Evolutionary conservation across 2,113 vertebrate genomes (phyloP).

Genomic region (Pelmatolapia mariae): DNA sequence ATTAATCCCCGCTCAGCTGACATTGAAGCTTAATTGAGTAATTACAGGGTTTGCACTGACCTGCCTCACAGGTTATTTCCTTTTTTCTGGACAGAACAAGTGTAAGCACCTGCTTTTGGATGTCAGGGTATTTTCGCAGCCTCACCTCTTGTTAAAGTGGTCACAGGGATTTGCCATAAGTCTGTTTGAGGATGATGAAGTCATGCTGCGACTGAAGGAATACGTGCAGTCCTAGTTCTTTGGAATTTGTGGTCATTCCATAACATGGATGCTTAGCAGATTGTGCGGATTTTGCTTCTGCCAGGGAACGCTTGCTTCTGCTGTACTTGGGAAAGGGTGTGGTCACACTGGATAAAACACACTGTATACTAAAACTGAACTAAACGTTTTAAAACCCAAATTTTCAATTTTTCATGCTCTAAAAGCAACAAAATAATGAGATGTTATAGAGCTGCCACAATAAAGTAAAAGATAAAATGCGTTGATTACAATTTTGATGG

Average conservation of each 20-base stretch:
- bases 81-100: neutral
- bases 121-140: neutral
- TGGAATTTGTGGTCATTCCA: constrained; percentile 19
- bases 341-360: neutral
- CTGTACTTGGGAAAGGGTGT: neutral
- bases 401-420: neutral
- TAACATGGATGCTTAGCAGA: constrained; percentile 17
- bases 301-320: neutral
- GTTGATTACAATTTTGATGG: neutral
- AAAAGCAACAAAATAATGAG: neutral
- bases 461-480: neutral
- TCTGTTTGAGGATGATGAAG: constrained; percentile 18
- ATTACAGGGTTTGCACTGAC: constrained; percentile 15
- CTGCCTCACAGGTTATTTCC: neutral
- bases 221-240: neutral
- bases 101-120: constrained; percentile 11
- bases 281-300: neutral
- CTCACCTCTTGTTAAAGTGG: neutral
- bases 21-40: constrained; percentile 9
- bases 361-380: neutral
- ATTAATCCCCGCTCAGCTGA: constrained; percentile 48
- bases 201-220: neutral
- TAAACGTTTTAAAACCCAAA: neutral
- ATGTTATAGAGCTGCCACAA: neutral
- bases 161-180: neutral